These are phyloP conservation scores for Melitaea athalia DNA, from an alignment of 2,888 invertebrate genomes.

Conservation along the genomic window DNA sequence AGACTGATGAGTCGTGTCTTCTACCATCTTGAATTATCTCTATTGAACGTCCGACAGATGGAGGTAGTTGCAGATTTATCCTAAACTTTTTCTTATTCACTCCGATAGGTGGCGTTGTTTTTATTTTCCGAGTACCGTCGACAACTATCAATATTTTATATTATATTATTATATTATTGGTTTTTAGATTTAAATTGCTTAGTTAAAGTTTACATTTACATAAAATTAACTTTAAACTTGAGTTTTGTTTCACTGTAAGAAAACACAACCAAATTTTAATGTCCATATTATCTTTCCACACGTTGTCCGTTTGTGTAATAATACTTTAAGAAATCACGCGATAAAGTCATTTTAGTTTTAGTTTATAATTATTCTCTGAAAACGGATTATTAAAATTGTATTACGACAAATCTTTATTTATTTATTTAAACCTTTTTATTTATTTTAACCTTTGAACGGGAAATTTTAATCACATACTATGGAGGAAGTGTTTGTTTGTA, in stretches of 20 bases:
- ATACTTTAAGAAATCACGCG: slow-evolving; percentile 40
- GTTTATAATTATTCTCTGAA: slow-evolving; percentile 22
- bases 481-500: too few species aligned
- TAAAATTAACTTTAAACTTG: not conserved
- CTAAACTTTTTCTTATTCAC: not conserved
- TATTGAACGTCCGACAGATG: slow-evolving; percentile 11
- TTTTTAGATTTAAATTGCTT: not conserved
- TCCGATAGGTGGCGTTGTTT: not conserved
- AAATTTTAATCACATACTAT: too few species aligned
- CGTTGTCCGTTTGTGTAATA: slow-evolving; percentile 33
- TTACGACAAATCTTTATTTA: slow-evolving; percentile 27
- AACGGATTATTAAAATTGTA: slow-evolving; percentile 29
- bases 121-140: too few species aligned
- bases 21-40: slow-evolving; percentile 59
- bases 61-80: not conserved
- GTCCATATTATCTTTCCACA: slow-evolving; percentile 57
- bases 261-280: slow-evolving; percentile 53
- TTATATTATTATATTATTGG: not conserved
- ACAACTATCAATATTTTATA: not conserved
- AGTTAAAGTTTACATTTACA: not conserved
- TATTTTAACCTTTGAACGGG: too few species aligned
- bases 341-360: slow-evolving; percentile 50
- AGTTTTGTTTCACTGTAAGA: slow-evolving; percentile 51
- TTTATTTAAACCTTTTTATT: too few species aligned
- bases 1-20: slow-evolving; percentile 57